A percentile compares a stretch with the other conserved stretches of the same genome.
Conservation (phyloP, 2,113 vertebrate species). For the Campylorhamphus procurvoides region DNA sequence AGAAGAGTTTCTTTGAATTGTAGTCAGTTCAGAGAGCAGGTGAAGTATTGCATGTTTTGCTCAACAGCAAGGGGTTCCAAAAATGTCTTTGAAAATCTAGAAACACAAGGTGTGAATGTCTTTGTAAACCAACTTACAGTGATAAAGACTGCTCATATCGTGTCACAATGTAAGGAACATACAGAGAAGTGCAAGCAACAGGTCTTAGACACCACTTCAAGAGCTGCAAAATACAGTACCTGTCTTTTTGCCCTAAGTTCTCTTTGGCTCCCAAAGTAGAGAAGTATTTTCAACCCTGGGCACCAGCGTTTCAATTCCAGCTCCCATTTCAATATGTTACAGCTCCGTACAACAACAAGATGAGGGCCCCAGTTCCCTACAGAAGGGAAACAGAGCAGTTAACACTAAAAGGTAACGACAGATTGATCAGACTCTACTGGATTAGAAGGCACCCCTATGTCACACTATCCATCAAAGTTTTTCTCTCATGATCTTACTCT, state of each 20-base stretch:
- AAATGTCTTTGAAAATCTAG: background rate
- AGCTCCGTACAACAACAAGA: conserved; percentile 88
- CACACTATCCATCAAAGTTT: background rate
- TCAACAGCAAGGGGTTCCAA: background rate
- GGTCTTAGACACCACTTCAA: background rate
- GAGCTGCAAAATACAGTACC: conserved; percentile 64
- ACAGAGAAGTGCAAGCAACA: background rate
- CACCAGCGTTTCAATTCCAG: conserved; percentile 94
- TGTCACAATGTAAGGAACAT: background rate
- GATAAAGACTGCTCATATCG: background rate
- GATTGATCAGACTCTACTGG: background rate
- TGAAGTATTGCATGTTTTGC: background rate
- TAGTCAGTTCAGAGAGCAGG: background rate
- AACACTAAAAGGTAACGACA: background rate
- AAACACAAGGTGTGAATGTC: background rate
- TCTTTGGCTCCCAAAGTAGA: conserved; percentile 86
- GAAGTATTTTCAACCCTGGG: conserved; percentile 88
- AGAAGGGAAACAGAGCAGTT: background rate
- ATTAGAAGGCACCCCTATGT: background rate
- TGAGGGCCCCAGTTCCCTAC: conserved; percentile 92
- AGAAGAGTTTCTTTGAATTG: background rate
- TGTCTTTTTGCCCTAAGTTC: conserved; percentile 86
- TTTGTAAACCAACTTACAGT: background rate
- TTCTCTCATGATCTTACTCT: background rate
- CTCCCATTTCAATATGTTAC: conserved; percentile 90